Percentiles rank a stretch among this genome's conserved stretches.
Evolutionary conservation across 1,140 invertebrate species (phyloP).

Genomic region (Sitodiplosis mosellana): DNA sequence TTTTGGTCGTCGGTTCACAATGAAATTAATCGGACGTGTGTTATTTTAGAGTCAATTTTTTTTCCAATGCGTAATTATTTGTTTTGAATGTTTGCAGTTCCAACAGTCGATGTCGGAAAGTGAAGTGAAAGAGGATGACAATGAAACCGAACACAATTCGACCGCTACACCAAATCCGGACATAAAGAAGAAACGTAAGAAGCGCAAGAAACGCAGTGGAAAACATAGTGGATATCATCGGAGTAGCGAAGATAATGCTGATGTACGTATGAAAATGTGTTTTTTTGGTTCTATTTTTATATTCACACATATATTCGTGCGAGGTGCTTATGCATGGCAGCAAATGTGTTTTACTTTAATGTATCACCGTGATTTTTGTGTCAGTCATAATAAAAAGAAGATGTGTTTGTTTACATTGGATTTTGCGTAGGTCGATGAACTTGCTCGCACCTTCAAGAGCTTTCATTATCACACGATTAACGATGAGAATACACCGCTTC

Average conservation of each 20-base stretch:
- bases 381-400: no score
- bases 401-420: not conserved
- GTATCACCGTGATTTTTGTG: no score
- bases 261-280: slow-evolving; percentile 20
- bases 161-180: slow-evolving; percentile 25
- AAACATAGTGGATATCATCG: slow-evolving; percentile 29
- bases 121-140: slow-evolving; percentile 50
- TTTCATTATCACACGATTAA: slow-evolving; percentile 57
- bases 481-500: slow-evolving; percentile 21
- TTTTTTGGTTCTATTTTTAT: not conserved
- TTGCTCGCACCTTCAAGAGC: slow-evolving; percentile 49
- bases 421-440: slow-evolving; percentile 33
- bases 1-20: no score
- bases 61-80: no score
- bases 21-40: no score
- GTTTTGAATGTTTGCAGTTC: slow-evolving; percentile 14
- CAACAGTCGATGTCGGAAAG: slow-evolving; percentile 40
- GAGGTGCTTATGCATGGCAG: no score
- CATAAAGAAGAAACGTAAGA: slow-evolving; percentile 32
- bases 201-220: slow-evolving; percentile 37
- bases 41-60: slow-evolving; percentile 2
- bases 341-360: no score
- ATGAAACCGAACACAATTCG: slow-evolving; percentile 37
- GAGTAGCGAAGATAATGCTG: slow-evolving; percentile 39
- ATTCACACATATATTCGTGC: no score